phyloP scores from a whole-genome alignment of 1,140 invertebrate species.

The Helicoverpa armigera region DNA sequence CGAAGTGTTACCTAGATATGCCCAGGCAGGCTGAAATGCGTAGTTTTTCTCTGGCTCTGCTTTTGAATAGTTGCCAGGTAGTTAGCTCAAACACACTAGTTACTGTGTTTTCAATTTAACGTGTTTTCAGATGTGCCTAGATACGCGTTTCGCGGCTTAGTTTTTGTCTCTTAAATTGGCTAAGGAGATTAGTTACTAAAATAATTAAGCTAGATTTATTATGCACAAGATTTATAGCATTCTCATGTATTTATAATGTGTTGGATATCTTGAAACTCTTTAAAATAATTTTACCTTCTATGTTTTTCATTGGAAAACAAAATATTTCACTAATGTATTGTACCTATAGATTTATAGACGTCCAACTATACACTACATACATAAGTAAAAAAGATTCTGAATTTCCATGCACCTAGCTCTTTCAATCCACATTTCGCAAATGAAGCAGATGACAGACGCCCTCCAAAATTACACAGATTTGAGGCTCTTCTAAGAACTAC shows the following conservation, averaged over 20 bases:
- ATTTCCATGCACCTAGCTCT: not conserved
- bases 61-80: constrained; percentile 27
- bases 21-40: not conserved
- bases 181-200: too few species aligned
- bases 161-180: not conserved
- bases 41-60: not conserved
- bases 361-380: not conserved
- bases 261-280: too few species aligned
- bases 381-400: not conserved
- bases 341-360: not conserved
- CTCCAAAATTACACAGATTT: constrained; percentile 4
- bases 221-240: too few species aligned
- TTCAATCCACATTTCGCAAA: not conserved
- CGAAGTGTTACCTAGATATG: constrained; percentile 11
- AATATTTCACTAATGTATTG: too few species aligned
- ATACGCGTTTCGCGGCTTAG: not conserved
- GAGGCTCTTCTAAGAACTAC: too few species aligned
- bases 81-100: constrained; percentile 10
- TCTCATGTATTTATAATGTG: too few species aligned
- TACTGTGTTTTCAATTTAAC: not conserved
- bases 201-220: too few species aligned
- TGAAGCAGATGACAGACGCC: constrained; percentile 20
- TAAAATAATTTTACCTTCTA: too few species aligned
- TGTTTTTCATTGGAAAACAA: too few species aligned
- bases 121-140: not conserved